Evolutionary conservation across 2,113 vertebrate genomes (phyloP).

Genomic region (Spilogale gracilis): DNA sequence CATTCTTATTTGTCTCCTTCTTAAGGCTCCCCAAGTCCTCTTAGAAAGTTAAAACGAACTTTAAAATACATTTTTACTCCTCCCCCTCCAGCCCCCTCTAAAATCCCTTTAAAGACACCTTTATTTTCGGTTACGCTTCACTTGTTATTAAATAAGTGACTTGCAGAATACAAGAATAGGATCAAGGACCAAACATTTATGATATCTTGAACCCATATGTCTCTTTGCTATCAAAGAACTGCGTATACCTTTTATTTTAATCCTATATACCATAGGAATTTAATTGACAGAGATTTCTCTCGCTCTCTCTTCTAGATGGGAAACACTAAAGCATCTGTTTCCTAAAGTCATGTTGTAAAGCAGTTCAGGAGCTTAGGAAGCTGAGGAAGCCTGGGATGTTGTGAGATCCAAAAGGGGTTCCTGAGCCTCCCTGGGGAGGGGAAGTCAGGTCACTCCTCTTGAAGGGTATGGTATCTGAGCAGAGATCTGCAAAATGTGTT

Average conservation of each 20-base stretch:
- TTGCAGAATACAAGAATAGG: background rate
- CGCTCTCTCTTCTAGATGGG: background rate
- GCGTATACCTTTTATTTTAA: constrained; percentile 52
- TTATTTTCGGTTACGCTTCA: background rate
- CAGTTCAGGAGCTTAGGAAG: background rate
- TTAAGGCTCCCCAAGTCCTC: constrained; percentile 22
- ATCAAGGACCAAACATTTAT: constrained; percentile 37
- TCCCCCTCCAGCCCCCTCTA: background rate
- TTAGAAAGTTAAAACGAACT: constrained; percentile 43
- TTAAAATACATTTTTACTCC: constrained; percentile 36
- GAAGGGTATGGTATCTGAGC: background rate
- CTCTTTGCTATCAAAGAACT: constrained; percentile 49
- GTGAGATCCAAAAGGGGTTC: background rate
- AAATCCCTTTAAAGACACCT: background rate
- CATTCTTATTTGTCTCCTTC: constrained; percentile 67
- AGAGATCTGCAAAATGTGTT: background rate
- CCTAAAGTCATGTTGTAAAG: background rate
- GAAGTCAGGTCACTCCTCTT: background rate
- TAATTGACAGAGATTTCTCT: constrained; percentile 48
- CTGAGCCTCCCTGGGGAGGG: background rate
- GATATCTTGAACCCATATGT: constrained; percentile 48
- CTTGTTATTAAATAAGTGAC: background rate
- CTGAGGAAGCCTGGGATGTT: background rate
- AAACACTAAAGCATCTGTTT: background rate
- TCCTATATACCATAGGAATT: constrained; percentile 36